Conservation (phyloP, 2,888 invertebrate genomes). For the Lepidocyrtinus sp. region DNA sequence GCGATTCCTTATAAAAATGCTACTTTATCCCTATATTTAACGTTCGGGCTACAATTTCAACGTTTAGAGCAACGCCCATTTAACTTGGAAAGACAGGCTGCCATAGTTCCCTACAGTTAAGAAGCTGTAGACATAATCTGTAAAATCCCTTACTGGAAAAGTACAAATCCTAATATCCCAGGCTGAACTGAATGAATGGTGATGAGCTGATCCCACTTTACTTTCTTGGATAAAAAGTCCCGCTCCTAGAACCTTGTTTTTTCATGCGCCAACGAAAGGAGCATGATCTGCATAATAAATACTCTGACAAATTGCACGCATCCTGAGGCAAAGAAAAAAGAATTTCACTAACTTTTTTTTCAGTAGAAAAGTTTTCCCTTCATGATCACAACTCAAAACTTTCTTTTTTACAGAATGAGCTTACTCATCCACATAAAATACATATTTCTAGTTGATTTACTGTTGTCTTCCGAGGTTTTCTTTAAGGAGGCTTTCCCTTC, state of each 20-base stretch:
- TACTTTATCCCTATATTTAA: too few relatives aligned
- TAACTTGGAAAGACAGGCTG: too few relatives aligned
- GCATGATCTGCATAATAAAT: constrained; percentile 47
- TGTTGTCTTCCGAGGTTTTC: too few relatives aligned
- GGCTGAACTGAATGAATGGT: neutral
- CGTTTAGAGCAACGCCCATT: too few relatives aligned
- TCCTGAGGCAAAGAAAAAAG: neutral
- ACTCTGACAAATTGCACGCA: constrained; percentile 3
- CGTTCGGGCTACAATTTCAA: too few relatives aligned
- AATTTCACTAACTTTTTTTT: neutral
- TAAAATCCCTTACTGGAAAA: too few relatives aligned
- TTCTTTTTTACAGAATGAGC: neutral
- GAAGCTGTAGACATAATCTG: too few relatives aligned
- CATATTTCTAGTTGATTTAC: constrained; percentile 14
- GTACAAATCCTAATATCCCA: too few relatives aligned
- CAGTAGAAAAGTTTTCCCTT: constrained; percentile 5
- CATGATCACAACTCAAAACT: too few relatives aligned
- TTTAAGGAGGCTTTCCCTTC: neutral
- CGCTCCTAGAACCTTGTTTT: neutral
- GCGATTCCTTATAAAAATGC: too few relatives aligned
- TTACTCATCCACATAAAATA: constrained; percentile 17
- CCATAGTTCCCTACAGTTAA: too few relatives aligned
- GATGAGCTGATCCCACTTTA: neutral
- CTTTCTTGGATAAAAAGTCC: neutral
- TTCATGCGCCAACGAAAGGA: constrained; percentile 2